Percentiles rank a stretch among this genome's conserved stretches.
Evolutionary conservation across 1,140 invertebrate species (phyloP).

Genomic region (Drosophila varians): DNA sequence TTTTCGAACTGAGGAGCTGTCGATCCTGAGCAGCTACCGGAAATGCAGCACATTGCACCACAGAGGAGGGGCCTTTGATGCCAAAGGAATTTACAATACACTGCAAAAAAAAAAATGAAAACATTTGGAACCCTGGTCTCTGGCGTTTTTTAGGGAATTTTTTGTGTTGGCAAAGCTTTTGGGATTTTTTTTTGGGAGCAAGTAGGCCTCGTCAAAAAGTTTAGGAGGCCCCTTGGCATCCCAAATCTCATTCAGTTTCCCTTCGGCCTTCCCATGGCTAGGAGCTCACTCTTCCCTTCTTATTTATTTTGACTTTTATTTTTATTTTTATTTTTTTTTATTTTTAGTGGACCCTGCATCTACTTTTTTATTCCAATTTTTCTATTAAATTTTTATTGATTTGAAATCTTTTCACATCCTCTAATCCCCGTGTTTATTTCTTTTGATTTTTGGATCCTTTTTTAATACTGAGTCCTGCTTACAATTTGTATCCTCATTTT

Average conservation of each 20-base stretch:
- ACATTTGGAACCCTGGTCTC: background rate
- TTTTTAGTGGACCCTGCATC: no score
- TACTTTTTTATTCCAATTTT: no score
- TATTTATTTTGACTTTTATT: no score
- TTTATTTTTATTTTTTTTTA: no score
- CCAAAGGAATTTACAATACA: slow-evolving; percentile 1
- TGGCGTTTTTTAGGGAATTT: background rate
- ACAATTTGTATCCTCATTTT: no score
- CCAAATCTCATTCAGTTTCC: background rate
- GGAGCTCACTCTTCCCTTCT: background rate
- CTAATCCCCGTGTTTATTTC: no score
- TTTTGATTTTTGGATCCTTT: no score
- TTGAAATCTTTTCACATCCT: no score
- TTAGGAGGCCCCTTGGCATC: background rate
- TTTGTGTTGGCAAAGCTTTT: no score
- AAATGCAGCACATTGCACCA: slow-evolving; percentile 77
- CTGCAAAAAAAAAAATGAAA: background rate
- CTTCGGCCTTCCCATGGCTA: background rate
- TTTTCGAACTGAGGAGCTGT: background rate
- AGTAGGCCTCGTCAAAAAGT: background rate
- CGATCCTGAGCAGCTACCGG: slow-evolving; percentile 56
- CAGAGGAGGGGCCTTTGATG: slow-evolving; percentile 7
- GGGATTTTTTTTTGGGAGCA: no score
- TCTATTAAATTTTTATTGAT: background rate
- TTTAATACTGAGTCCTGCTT: no score